These are phyloP conservation scores for Drosophila lowei DNA, from an alignment of 1,140 invertebrate species.

Conservation along the genomic window DNA sequence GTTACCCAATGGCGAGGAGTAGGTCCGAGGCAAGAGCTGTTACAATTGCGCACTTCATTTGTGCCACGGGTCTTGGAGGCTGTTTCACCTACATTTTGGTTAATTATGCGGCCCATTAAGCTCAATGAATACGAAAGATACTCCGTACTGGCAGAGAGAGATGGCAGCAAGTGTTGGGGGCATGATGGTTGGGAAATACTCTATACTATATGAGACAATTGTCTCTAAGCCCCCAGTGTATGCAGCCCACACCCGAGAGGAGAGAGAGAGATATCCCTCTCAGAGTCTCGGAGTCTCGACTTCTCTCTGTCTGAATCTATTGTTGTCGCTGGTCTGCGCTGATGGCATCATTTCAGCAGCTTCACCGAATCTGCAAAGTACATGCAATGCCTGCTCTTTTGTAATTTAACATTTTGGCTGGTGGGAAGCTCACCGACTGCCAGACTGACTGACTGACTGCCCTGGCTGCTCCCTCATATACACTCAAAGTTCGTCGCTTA, in stretches of 20 bases:
- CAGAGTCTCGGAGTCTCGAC: too few species aligned
- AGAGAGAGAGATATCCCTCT: too few species aligned
- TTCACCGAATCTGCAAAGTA: constrained; percentile 54
- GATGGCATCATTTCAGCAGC: constrained; percentile 76
- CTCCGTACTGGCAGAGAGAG: neutral
- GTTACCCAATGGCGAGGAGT: constrained; percentile 45
- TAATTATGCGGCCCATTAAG: constrained; percentile 72
- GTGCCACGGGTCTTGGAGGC: constrained; percentile 59
- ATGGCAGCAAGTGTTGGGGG: constrained; percentile 1
- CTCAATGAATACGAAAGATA: constrained; percentile 24
- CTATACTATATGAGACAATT: too few species aligned
- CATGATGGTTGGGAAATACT: neutral
- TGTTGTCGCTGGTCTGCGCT: constrained; percentile 51
- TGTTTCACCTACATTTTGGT: constrained; percentile 68
- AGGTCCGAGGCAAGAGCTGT: constrained; percentile 20
- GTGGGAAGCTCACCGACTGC: constrained; percentile 54
- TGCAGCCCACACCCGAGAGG: too few species aligned
- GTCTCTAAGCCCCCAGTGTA: too few species aligned
- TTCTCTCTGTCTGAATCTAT: constrained; percentile 22
- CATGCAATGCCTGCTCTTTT: constrained; percentile 59
- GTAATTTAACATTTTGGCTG: constrained; percentile 55
- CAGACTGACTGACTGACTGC: constrained; percentile 12
- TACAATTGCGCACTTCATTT: constrained; percentile 64
- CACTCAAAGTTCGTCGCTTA: constrained; percentile 64
- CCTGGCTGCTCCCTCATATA: constrained; percentile 56